phyloP scores from a whole-genome alignment of 2,113 vertebrate species.

The Phoenicopterus ruber region DNA sequence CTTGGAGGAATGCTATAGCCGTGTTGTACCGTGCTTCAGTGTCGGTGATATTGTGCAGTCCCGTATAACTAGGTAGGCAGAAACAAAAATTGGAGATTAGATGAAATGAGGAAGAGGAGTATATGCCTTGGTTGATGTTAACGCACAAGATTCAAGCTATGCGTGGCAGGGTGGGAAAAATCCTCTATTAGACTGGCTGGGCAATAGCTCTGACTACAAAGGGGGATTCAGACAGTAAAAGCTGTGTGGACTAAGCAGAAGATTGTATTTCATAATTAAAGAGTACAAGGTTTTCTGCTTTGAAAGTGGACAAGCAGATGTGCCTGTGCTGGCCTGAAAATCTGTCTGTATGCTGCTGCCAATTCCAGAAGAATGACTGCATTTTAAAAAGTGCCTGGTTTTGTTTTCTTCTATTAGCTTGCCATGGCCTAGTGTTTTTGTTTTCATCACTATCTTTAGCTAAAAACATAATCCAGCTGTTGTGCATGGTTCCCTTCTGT shows the following conservation, averaged over 20 bases:
- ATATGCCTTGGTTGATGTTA: not conserved
- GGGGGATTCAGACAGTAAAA: not conserved
- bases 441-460: not conserved
- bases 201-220: not conserved
- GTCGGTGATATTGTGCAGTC: not conserved
- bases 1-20: not conserved
- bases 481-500: not conserved
- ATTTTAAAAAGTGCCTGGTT: not conserved
- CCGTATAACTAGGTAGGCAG: not conserved
- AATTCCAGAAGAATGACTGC: not conserved
- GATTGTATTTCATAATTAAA: not conserved
- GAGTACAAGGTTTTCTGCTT: not conserved
- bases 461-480: not conserved
- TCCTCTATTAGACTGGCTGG: not conserved
- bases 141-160: not conserved
- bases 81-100: not conserved
- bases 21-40: not conserved
- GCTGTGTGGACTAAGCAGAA: not conserved
- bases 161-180: not conserved
- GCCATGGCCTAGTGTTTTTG: not conserved
- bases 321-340: not conserved
- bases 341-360: not conserved
- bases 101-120: not conserved
- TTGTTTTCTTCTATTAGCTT: not conserved
- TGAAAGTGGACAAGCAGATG: not conserved